These are phyloP conservation scores for Silvanus unidentatus DNA, from an alignment of 2,888 invertebrate genomes.

Conservation along the genomic window DNA sequence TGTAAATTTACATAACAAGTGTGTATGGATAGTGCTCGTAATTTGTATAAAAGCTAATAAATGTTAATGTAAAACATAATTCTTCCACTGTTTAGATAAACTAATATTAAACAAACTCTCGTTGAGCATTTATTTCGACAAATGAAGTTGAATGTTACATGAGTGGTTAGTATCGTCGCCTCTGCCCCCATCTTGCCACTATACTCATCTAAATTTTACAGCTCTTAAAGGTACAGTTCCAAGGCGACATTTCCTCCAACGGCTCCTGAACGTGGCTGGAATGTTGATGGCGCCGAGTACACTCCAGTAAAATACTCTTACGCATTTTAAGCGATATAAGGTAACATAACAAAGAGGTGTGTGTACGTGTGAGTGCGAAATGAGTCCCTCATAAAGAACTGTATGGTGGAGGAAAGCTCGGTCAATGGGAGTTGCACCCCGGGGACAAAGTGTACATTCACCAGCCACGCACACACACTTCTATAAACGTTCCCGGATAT, in stretches of 20 bases:
- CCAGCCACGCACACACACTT: not conserved
- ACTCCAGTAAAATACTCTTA: not conserved
- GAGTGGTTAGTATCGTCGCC: no score
- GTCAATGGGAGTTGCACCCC: constrained; percentile 1
- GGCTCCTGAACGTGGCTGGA: constrained; percentile 10
- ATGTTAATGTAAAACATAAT: no score
- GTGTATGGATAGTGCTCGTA: no score
- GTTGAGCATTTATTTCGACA: no score
- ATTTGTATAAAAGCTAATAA: no score
- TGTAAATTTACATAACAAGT: no score
- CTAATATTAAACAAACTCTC: no score
- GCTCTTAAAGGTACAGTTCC: constrained; percentile 19
- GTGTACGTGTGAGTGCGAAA: not conserved
- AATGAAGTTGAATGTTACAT: no score
- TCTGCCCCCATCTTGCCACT: no score
- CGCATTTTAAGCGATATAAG: constrained; percentile 1
- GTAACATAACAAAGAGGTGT: not conserved
- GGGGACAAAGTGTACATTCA: not conserved
- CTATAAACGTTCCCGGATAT: not conserved
- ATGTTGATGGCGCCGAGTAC: constrained; percentile 12
- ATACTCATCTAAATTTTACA: constrained; percentile 20
- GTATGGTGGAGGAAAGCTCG: not conserved
- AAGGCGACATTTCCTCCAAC: constrained; percentile 14
- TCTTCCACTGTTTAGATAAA: no score
- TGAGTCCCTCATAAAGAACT: not conserved